Conservation (phyloP, 2,113 vertebrate genomes). For the Orientallactaga bullata region DNA sequence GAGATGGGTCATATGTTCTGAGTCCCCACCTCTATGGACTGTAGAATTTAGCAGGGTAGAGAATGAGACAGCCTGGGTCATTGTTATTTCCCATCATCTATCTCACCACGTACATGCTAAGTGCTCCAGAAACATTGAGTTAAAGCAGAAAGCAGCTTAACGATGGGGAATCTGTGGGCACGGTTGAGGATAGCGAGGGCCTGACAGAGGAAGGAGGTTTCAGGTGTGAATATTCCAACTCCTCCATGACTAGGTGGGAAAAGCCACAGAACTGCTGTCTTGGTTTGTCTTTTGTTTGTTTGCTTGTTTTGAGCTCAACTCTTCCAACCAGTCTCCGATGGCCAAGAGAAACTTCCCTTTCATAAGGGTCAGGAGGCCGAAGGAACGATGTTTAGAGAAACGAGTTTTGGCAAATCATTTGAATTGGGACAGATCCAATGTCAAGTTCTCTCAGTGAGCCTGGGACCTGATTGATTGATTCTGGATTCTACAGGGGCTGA, state of each 20-base stretch:
- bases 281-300: background rate
- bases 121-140: background rate
- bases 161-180: no score
- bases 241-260: background rate
- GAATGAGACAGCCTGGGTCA: background rate
- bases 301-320: background rate
- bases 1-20: accelerated
- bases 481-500: background rate
- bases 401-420: background rate
- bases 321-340: background rate
- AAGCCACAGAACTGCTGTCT: background rate
- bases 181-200: background rate
- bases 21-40: background rate
- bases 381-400: background rate
- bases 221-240: background rate
- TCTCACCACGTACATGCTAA: background rate
- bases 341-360: background rate
- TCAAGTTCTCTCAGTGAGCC: background rate
- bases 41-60: background rate
- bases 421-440: background rate
- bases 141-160: no score
- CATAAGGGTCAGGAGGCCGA: background rate
- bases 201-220: background rate
- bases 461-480: background rate
- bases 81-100: background rate